Conservation (phyloP, 2,888 invertebrate species). For the Xanthorhoe spadicearia region DNA sequence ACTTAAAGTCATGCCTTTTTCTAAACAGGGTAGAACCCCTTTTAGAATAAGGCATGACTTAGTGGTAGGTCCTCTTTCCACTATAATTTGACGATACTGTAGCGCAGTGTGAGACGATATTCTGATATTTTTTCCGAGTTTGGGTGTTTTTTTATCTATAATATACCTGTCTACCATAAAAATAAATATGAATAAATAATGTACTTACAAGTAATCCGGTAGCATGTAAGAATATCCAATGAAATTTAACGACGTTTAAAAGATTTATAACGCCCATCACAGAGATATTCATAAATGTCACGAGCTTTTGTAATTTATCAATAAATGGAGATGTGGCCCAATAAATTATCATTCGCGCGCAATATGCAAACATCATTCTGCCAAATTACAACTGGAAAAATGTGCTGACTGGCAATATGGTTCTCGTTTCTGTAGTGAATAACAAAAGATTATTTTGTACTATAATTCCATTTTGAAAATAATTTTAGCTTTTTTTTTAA, state of each 20-base stretch:
- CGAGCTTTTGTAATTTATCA: constrained; percentile 61
- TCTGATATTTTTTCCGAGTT: too few species aligned
- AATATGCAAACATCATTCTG: constrained; percentile 67
- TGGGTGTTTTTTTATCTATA: too few species aligned
- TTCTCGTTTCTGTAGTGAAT: neutral
- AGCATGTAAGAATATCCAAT: neutral
- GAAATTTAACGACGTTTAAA: neutral
- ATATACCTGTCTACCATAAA: too few species aligned
- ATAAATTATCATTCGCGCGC: constrained; percentile 66
- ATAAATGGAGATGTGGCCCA: constrained; percentile 67
- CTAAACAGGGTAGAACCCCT: too few species aligned
- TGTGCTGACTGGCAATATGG: constrained; percentile 35
- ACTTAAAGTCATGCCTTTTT: too few species aligned
- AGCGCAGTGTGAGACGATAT: too few species aligned
- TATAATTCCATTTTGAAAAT: neutral
- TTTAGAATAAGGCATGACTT: too few species aligned
- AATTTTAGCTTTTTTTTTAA: neutral
- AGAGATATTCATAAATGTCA: constrained; percentile 19
- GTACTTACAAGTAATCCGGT: too few species aligned
- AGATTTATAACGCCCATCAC: neutral
- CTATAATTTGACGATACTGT: too few species aligned
- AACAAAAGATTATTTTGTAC: neutral
- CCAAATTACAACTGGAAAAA: constrained; percentile 75
- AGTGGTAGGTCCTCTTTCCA: too few species aligned
- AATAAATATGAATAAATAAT: too few species aligned